phyloP scores from a whole-genome alignment of 2,888 invertebrate genomes.

The Plutella xylostella region DNA sequence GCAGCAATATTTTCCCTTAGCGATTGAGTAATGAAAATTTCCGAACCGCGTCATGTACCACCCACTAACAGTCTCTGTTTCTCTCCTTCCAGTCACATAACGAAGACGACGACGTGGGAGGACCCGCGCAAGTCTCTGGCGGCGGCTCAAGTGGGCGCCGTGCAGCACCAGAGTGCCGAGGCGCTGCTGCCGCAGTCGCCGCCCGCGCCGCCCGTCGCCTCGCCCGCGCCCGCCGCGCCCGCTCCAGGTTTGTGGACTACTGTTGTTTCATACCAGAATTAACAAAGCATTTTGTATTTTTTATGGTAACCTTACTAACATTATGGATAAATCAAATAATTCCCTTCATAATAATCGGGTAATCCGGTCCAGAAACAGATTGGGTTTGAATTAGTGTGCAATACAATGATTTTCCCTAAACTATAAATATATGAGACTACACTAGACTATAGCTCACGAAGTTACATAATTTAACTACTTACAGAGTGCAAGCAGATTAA shows the following conservation, averaged over 20 bases:
- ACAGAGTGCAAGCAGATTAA: no score
- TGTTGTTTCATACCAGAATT: background rate
- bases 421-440: no score
- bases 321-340: no score
- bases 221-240: conserved; percentile 32
- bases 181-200: conserved; percentile 51
- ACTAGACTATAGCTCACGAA: no score
- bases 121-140: conserved; percentile 87
- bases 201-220: conserved; percentile 23
- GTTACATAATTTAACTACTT: no score
- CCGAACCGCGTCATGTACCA: background rate
- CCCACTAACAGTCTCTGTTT: background rate
- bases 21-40: background rate
- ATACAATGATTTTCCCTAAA: no score
- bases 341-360: no score
- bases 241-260: conserved; percentile 32
- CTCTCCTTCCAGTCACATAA: conserved; percentile 79
- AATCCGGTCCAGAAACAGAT: no score
- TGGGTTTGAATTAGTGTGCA: no score
- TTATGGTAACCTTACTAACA: no score
- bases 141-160: conserved; percentile 61
- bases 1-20: background rate
- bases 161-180: conserved; percentile 66
- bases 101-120: conserved; percentile 92
- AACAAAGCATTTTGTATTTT: no score